Conservation (phyloP, 2,113 vertebrate species). For the Vicugna pacos region DNA sequence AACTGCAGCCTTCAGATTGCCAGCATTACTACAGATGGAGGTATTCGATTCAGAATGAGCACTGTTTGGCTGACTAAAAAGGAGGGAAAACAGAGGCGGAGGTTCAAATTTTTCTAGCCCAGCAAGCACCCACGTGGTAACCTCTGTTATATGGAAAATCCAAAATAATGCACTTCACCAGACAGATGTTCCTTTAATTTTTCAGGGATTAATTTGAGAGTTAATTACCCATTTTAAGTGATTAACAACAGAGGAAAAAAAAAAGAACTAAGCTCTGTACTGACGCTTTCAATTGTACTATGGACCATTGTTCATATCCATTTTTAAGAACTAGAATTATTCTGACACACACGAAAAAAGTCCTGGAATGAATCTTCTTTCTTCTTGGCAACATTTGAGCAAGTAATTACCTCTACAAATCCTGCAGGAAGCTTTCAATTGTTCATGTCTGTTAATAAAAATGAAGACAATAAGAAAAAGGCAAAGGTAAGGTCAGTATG, state of each 20-base stretch:
- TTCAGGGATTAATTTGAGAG: constrained; percentile 65
- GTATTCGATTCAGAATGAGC: background rate
- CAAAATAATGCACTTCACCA: constrained; percentile 63
- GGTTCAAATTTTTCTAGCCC: background rate
- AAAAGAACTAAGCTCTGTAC: constrained; percentile 23
- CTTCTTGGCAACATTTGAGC: constrained; percentile 31
- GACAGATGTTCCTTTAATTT: constrained; percentile 76
- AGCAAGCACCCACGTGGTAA: constrained; percentile 32
- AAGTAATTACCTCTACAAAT: background rate
- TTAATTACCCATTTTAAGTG: constrained; percentile 74
- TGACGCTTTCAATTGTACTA: constrained; percentile 58
- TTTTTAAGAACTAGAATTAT: constrained; percentile 44
- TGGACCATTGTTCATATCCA: constrained; percentile 47
- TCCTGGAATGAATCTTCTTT: constrained; percentile 41
- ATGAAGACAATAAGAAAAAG: constrained; percentile 13
- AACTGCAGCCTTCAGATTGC: background rate
- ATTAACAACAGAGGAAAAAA: constrained; percentile 47
- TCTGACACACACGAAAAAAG: constrained; percentile 7
- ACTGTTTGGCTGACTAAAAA: constrained; percentile 18
- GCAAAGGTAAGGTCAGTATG: background rate
- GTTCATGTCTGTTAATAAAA: background rate
- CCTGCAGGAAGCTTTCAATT: constrained; percentile 3
- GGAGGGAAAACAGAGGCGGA: background rate
- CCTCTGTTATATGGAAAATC: constrained; percentile 46
- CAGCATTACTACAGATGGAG: background rate